phyloP scores from a whole-genome alignment of 2,113 vertebrate genomes.

The Geococcyx californianus region DNA sequence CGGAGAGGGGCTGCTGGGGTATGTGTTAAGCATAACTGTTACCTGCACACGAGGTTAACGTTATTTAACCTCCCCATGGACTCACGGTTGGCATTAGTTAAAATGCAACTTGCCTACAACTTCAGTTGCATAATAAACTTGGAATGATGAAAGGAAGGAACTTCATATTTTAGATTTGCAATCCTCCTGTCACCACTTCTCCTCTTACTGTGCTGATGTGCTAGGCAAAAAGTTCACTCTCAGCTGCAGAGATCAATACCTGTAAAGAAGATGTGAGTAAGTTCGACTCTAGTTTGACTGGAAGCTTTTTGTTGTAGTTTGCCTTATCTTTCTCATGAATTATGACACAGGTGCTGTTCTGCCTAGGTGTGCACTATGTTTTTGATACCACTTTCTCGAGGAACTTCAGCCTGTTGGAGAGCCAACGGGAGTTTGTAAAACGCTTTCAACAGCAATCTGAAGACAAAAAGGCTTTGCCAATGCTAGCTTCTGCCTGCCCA shows the following conservation, averaged over 20 bases:
- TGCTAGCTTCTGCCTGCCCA: conserved; percentile 93
- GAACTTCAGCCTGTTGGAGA: conserved; percentile 93
- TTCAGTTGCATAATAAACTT: fast-evolving
- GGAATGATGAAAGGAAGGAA: not conserved
- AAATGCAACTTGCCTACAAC: not conserved
- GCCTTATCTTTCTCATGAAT: too few relatives aligned
- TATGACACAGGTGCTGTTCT: not conserved
- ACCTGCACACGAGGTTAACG: fast-evolving
- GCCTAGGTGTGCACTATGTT: conserved; percentile 87
- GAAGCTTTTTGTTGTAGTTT: not conserved
- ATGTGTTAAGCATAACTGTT: not conserved
- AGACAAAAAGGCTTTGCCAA: conserved; percentile 81
- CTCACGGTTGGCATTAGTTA: not conserved
- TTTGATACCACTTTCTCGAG: conserved; percentile 93
- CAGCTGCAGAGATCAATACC: not conserved
- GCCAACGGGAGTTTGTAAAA: conserved; percentile 88
- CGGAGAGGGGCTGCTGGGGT: not conserved
- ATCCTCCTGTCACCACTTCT: not conserved
- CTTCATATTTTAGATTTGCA: not conserved
- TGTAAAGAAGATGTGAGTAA: fast-evolving
- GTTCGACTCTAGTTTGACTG: too few relatives aligned
- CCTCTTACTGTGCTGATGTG: fast-evolving
- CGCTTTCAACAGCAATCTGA: conserved; percentile 80
- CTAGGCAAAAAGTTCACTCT: not conserved
- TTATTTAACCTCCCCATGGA: not conserved